Evolutionary conservation across 2,797 vertebrate genomes (phyloP).

Genomic region (Schizothorax lantsangensis): DNA sequence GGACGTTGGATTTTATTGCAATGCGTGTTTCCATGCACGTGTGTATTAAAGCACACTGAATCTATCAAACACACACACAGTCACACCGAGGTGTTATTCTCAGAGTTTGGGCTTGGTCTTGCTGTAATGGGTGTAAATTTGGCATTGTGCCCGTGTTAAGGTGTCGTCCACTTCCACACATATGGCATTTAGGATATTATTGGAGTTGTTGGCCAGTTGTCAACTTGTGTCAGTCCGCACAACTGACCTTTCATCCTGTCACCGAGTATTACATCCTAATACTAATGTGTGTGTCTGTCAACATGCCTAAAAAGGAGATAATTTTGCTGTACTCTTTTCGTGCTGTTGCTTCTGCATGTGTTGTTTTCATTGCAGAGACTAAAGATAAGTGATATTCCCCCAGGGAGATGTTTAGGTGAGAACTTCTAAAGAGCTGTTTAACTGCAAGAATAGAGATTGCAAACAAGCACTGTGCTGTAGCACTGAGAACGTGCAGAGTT

Average conservation of each 20-base stretch:
- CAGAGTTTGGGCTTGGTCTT: constrained; percentile 3
- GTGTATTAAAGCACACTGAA: constrained; percentile 5
- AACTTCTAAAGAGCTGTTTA: not conserved
- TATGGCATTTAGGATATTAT: constrained; percentile 39
- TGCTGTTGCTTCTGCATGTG: not conserved
- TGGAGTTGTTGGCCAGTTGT: constrained; percentile 40
- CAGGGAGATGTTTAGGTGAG: constrained; percentile 8
- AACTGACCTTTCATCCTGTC: constrained; percentile 15
- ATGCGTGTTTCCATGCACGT: constrained; percentile 42
- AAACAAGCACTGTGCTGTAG: constrained; percentile 25
- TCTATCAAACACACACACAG: not conserved
- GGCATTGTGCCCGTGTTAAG: constrained; percentile 7
- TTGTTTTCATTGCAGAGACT: constrained; percentile 23
- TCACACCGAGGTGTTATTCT: constrained; percentile 31
- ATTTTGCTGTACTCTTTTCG: not conserved
- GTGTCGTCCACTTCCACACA: constrained; percentile 24
- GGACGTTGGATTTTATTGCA: constrained; percentile 53
- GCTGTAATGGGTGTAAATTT: not conserved
- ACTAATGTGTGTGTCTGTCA: constrained; percentile 23
- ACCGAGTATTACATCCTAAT: constrained; percentile 7
- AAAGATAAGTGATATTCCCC: constrained; percentile 1
- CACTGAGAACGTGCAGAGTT: not conserved
- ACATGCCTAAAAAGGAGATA: not conserved
- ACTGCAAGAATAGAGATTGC: not conserved
- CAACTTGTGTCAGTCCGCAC: constrained; percentile 47